phyloP scores from a whole-genome alignment of 2,113 vertebrate genomes.

The Canis aureus region DNA sequence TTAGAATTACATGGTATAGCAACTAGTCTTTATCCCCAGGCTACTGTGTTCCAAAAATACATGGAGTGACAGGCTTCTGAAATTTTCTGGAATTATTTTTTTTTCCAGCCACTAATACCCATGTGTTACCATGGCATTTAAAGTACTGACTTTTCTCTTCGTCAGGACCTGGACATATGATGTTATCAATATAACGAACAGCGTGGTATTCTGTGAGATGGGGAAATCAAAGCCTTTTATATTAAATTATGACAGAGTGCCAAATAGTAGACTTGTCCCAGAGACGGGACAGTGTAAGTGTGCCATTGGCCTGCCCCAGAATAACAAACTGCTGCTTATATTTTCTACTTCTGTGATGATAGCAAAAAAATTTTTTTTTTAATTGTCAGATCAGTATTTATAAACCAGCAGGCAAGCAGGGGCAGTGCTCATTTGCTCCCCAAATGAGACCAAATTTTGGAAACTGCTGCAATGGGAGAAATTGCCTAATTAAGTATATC shows the following conservation, averaged over 20 bases:
- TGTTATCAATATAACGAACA: background rate
- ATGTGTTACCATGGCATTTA: background rate
- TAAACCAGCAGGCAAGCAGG: background rate
- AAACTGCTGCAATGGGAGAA: background rate
- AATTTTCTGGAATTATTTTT: background rate
- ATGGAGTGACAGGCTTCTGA: background rate
- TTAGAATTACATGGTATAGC: background rate
- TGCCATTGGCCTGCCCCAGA: background rate
- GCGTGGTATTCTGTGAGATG: background rate
- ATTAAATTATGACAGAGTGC: background rate
- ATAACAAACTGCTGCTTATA: background rate
- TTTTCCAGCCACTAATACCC: background rate
- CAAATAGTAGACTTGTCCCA: background rate
- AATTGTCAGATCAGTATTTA: constrained; percentile 33
- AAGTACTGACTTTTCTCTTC: background rate
- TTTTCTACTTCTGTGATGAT: background rate
- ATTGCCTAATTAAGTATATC: constrained; percentile 12
- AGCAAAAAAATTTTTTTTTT: background rate
- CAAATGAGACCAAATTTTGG: constrained; percentile 27
- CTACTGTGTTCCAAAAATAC: background rate
- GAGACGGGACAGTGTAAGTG: background rate
- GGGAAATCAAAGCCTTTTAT: background rate
- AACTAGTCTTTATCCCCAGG: background rate
- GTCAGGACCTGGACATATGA: background rate
- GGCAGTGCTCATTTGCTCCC: constrained; percentile 27